Evolutionary conservation across 2,113 vertebrate genomes (phyloP).

Genomic region (Anhinga rufa): DNA sequence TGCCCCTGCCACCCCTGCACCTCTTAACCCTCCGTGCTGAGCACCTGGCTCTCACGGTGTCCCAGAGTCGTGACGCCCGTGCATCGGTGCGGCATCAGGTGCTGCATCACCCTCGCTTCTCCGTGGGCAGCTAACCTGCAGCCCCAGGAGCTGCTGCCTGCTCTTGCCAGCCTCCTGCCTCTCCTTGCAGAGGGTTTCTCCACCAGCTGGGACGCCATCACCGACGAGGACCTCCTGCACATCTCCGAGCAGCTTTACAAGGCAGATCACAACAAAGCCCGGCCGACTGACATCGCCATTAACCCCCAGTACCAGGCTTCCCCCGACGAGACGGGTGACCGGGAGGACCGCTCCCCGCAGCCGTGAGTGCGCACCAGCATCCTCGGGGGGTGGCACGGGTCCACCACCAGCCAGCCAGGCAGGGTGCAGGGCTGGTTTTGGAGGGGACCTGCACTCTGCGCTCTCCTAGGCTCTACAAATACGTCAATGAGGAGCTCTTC

Average conservation of each 20-base stretch:
- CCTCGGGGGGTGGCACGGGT: not conserved
- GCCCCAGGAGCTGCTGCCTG: not conserved
- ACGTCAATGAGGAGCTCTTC: conserved; percentile 81
- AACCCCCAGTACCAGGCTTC: conserved; percentile 76
- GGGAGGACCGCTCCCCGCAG: conserved; percentile 68
- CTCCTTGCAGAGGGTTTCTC: conserved; percentile 61
- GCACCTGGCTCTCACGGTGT: rapidly evolving
- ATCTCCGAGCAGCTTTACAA: conserved; percentile 82
- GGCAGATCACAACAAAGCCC: conserved; percentile 84
- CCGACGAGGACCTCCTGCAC: conserved; percentile 74
- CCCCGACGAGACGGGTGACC: conserved; percentile 54
- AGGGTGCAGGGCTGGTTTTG: not conserved
- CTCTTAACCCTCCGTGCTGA: not conserved
- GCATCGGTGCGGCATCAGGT: rapidly evolving
- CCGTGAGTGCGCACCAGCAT: conserved; percentile 70
- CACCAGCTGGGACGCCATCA: conserved; percentile 47
- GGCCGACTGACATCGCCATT: conserved; percentile 70
- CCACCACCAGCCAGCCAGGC: not conserved
- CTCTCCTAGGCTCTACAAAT: conserved; percentile 78
- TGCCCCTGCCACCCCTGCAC: not conserved
- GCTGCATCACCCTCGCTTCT: rapidly evolving
- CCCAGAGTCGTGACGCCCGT: rapidly evolving
- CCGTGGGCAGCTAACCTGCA: rapidly evolving
- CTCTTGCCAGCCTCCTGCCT: not conserved
- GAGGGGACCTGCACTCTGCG: too few species aligned